Base-by-base conservation (phyloP, 2,888 invertebrate species). In the Noctua janthina region DNA sequence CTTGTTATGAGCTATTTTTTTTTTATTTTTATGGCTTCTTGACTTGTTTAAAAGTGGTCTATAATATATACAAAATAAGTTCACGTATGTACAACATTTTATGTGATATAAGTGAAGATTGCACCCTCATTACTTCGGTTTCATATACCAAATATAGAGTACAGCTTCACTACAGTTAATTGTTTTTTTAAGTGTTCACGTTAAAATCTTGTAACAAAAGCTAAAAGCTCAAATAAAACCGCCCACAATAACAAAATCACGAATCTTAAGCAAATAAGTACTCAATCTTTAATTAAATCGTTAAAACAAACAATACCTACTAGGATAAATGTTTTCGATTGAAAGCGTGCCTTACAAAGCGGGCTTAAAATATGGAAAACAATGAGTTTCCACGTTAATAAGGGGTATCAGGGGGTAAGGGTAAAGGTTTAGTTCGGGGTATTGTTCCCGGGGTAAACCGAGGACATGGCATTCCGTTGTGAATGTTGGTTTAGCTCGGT, bases 341-440 rank as follows among this genome's bases (percentile, higher is more conserved):
- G 85, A 89, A 84, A 87, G 86, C 88, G 89, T 93, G 68, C 77
- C 66, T 93, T 91, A 93, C 93, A 92, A 88, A 89, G 90, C 88
- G 88, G 90, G 91, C 95, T 95, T 95, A 95, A 94, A 96, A 95
- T 94, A 93, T 95, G 91, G 94, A 94, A 96, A 96, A 97, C 96
- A 97, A 97, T 96, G 95, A 94, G 91, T 93, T 90, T 93, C 90
- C 93, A 92, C 94, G 94, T 93, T 96, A 96, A 96, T 96, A 95
- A 94, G 96, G 95, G 85, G 95, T 94, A 93, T 64, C 78, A 35
- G 93, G 95, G 96, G 75, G 86, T 79, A 78, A 86, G 92, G 64
- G 86, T 87, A 91, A 85, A 86, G 88, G 85, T 86, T 86, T 85
- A 90, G 89, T 89, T 87, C 78, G 77, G 76, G 83, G 75, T 81